Base-by-base conservation (phyloP, 2,797 vertebrate species). In the Pipistrellus pygmaeus region DNA sequence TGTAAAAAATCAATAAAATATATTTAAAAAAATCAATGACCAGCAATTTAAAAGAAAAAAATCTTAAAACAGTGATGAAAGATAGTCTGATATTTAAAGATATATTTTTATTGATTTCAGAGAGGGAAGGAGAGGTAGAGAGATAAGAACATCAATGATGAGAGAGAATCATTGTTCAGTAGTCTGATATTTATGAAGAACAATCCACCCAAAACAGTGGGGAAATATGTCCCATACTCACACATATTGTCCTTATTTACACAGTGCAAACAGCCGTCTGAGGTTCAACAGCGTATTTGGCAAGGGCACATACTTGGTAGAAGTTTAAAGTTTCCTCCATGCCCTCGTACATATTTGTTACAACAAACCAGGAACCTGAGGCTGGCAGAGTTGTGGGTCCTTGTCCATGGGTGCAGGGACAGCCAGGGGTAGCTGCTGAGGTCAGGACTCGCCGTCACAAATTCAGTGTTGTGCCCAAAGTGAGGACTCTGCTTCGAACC, bases 1-100 rank as follows among this genome's bases (percentile, higher is more conserved):
- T 44, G 44, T 44, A 44, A 44, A 44, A 44, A 44, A 44, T 44
- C 44, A 44, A 44, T 11, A 44, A 44, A 44, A 44, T 44, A 11
- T 11, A 44, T 44, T 44, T 44, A 11, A 9, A 44, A 44, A 44
- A 93, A 66, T 88, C 46, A 83, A 76, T 64, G 53, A 78, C 18
- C 46, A 96, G 18, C 9, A 80, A 35, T 38, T 35, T 80, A 17
- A 84, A 87, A 85, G 64, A n/a, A 69, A 84, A 89, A 87, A 89
- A 75, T 44, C 25, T 73, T 76, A 73, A 55, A n/a, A 72, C 3
- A 30, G 27, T 68, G 55, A 78, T 41, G 3, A n/a, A 83, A 55
- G 25, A 38, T 44, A 71, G 44, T 35, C 53, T 35, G 13, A 77
- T 20, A 87, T 62, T 80, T 85, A 85, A 62, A 62, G 6, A 62